Evolutionary conservation across 2,113 vertebrate species (phyloP).

Genomic region (Cryptomyrus ogoouensis): DNA sequence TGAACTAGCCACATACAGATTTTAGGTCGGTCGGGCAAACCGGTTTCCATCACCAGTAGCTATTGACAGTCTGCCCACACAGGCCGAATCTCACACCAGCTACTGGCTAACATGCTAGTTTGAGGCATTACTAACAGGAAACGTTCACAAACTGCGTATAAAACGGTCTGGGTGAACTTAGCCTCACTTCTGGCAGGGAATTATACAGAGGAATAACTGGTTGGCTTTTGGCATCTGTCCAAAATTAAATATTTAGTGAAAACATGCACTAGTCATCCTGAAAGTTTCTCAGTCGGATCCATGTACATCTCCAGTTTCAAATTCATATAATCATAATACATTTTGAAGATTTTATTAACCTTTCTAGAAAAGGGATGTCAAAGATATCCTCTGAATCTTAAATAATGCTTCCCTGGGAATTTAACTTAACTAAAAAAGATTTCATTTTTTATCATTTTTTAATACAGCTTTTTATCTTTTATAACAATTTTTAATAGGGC

Average conservation of each 20-base stretch:
- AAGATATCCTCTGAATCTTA: background rate
- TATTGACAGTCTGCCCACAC: background rate
- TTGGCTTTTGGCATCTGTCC: background rate
- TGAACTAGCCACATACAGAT: background rate
- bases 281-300: background rate
- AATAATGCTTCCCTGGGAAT: background rate
- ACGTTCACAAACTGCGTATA: background rate
- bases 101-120: background rate
- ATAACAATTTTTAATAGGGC: background rate
- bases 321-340: slow-evolving; percentile 1
- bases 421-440: slow-evolving; percentile 10
- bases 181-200: background rate
- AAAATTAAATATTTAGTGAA: background rate
- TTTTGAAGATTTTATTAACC: background rate
- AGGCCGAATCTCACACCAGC: background rate
- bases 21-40: background rate
- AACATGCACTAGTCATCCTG: background rate
- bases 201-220: background rate
- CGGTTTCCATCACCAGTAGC: background rate
- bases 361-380: background rate
- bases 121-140: background rate
- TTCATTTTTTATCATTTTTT: background rate
- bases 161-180: background rate
- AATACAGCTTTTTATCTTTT: background rate
- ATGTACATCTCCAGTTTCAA: background rate